Conservation (phyloP, 1,140 invertebrate species). For the Tetragonula clypearis region DNA sequence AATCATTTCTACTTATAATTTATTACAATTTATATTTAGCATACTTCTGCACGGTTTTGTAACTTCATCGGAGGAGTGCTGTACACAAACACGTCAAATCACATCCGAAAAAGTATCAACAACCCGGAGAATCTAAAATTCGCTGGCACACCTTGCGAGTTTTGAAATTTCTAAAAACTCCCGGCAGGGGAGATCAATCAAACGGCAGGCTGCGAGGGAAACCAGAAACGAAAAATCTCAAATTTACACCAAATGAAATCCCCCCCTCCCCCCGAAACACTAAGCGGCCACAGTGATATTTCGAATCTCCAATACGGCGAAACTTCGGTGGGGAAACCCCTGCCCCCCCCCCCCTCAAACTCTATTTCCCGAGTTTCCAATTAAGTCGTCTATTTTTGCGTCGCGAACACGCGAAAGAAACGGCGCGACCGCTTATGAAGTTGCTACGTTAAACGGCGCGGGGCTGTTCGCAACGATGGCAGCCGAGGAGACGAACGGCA, state of each 20-base stretch:
- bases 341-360: not conserved
- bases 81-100: not conserved
- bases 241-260: not conserved
- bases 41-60: no score
- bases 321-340: not conserved
- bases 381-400: slow-evolving; percentile 16
- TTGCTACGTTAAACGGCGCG: not conserved
- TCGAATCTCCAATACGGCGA: not conserved
- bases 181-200: not conserved
- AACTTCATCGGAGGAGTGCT: no score
- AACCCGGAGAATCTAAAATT: not conserved
- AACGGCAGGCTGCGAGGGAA: not conserved
- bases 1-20: no score
- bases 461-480: not conserved
- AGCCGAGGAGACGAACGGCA: not conserved
- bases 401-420: not conserved
- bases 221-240: not conserved
- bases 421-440: slow-evolving; percentile 39
- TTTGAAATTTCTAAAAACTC: not conserved
- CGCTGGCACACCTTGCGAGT: not conserved
- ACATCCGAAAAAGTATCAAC: not conserved
- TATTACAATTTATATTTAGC: no score
- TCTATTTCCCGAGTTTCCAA: not conserved
- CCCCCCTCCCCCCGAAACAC: no score
- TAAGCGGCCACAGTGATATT: not conserved